Conservation (phyloP, 2,888 invertebrate genomes). For the Dermolepida albohirtum region DNA sequence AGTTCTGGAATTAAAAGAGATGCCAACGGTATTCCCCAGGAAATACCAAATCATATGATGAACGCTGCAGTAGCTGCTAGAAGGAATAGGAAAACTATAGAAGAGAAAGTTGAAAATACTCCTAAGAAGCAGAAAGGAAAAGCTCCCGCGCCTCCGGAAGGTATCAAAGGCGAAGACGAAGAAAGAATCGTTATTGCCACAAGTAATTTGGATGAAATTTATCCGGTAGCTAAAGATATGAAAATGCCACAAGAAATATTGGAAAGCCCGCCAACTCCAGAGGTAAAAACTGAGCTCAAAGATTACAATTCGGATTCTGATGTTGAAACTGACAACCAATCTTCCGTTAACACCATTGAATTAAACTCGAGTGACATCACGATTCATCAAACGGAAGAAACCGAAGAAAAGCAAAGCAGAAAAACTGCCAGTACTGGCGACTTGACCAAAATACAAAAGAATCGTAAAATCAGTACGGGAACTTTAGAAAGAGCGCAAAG, state of each 20-base stretch:
- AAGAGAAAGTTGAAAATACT: constrained; percentile 58
- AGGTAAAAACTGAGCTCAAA: constrained; percentile 47
- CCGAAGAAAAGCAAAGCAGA: constrained; percentile 72
- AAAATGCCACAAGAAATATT: constrained; percentile 65
- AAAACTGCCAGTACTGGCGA: constrained; percentile 86
- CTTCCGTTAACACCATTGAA: constrained; percentile 75
- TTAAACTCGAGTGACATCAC: constrained; percentile 81
- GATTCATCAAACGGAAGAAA: constrained; percentile 75
- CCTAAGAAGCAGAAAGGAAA: constrained; percentile 77
- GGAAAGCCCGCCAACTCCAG: constrained; percentile 45
- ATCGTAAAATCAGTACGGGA: constrained; percentile 65
- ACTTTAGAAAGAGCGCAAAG: constrained; percentile 84
- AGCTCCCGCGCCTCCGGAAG: constrained; percentile 76
- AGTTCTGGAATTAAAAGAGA: constrained; percentile 72
- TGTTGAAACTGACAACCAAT: constrained; percentile 65
- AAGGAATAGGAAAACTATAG: constrained; percentile 73
- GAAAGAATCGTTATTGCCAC: background rate
- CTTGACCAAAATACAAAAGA: constrained; percentile 75
- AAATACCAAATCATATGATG: constrained; percentile 78
- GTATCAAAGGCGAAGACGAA: constrained; percentile 59
- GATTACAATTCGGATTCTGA: constrained; percentile 68
- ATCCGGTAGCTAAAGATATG: constrained; percentile 66
- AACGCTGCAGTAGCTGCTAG: constrained; percentile 79
- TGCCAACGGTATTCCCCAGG: constrained; percentile 74
- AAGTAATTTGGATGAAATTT: constrained; percentile 69